Conservation (phyloP, 2,888 invertebrate species). For the Gordius sp. region DNA sequence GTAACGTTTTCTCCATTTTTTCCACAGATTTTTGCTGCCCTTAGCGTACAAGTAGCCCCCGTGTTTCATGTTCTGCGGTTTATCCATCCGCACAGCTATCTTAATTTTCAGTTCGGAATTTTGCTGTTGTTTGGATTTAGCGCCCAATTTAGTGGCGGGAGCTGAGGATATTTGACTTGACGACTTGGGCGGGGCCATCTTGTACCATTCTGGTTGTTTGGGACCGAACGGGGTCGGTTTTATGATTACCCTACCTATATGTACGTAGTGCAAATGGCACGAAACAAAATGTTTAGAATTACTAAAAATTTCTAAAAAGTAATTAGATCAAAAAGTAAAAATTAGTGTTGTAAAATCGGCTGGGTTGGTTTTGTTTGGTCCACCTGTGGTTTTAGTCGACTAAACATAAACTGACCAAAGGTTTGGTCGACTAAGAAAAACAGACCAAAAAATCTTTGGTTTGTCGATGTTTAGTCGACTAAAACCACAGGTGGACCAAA, state of each 20-base stretch:
- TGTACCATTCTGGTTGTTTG: slow-evolving; percentile 57
- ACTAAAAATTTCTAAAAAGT: background rate
- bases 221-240: slow-evolving; percentile 37
- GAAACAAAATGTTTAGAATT: background rate
- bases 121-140: too few relatives aligned
- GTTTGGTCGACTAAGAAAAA: too few relatives aligned
- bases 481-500: too few relatives aligned
- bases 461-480: too few relatives aligned
- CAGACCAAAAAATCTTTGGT: too few relatives aligned
- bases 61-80: slow-evolving; percentile 94
- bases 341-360: background rate
- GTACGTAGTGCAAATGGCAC: too few relatives aligned
- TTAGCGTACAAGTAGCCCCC: slow-evolving; percentile 80
- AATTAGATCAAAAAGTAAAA: background rate
- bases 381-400: too few relatives aligned
- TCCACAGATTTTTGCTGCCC: slow-evolving; percentile 74
- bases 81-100: slow-evolving; percentile 90
- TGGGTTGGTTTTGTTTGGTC: too few relatives aligned
- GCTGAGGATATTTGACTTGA: too few relatives aligned
- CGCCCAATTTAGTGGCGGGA: too few relatives aligned
- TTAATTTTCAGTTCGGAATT: slow-evolving; percentile 82
- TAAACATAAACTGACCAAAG: too few relatives aligned
- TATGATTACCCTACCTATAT: slow-evolving; percentile 31
- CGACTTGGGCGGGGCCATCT: slow-evolving; percentile 79
- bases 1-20: slow-evolving; percentile 95